Base-by-base conservation (phyloP, 2,888 invertebrate species). In the Platypus cylindrus region DNA sequence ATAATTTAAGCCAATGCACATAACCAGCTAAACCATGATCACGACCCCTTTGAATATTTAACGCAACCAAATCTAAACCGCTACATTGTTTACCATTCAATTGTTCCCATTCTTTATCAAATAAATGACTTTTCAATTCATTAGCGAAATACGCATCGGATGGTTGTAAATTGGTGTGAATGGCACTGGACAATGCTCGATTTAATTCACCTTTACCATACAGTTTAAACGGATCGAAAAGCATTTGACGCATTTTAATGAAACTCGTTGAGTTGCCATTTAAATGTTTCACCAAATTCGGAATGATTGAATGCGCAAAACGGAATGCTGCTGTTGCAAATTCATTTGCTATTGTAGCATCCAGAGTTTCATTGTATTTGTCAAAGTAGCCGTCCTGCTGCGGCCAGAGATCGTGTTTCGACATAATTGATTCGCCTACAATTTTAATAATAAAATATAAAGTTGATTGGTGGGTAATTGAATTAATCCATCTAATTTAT, bases 1-100 rank as follows among this genome's bases (percentile, higher is more conserved):
- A 93, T 51, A 76, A 71, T 36, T 75, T 67, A 30, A 89, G 65
- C 78, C 83, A 90, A 18, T 67, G 67, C 0, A 75, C 71, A 60
- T 90, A 91, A 1, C 78, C 63, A 0, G 84, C 80, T 36, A 91
- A 63, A 0, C 89, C 90, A 57, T 90, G 89, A 65, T 91, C 90
- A 1, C 90, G 63, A 0, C 89, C 89, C 20, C 89, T 71, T 60
- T 91, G 89, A 49, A 91, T 84, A 60, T 90, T 87, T 41, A 89
- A 65, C 0, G 89, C 81, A 0, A 87, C 84, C 51, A 90, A 64
- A 65, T 91, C 90, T 36, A 89, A 64, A 1, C 87, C 87, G 47
- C 78, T 80, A 0, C 72, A 63, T 1, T 66, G 58, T 0, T 38
- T 38, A 7, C 43, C 39, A 7, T 35, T 41, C 13, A 38, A 36